Base-by-base conservation (phyloP, 2,113 vertebrate species). In the Vulpes ferrilata region DNA sequence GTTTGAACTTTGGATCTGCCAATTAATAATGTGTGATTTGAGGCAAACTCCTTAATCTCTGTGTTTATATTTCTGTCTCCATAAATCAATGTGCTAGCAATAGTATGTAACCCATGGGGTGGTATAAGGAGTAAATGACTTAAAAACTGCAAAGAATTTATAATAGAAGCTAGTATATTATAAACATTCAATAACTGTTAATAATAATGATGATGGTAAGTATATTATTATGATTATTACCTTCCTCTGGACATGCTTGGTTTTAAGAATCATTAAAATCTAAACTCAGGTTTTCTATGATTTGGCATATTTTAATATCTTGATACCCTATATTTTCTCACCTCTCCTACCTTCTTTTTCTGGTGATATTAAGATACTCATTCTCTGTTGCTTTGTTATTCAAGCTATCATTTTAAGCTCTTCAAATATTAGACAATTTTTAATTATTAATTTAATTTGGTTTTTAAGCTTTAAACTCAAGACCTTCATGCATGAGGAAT, bases 361-460 rank as follows among this genome's bases (percentile, higher is more conserved):
- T 64, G 69, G 19, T 69, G 67, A 43, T 57, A 43, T 2, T 59
- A 78, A 85, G 81, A 69, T 79, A 32, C 11, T 35, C 0, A 53
- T 11, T 80, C 1, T 69, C 11, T 73, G 51, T 74, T 60, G 43
- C 83, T 97, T 85, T 71, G 25, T 76, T 73, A 38, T n/a, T 16
- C 17, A 38, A 17, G 1, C 12, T 96, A 69, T n/a, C 2, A 74
- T 60, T 80, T 93, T 62, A 92, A 81, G 7, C 8, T 85, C 9
- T 71, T 38, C 16, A 88, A 96, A 69, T 87, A 60, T n/a, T 73
- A 67, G 4, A 76, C 4, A 30, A 12, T 87, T 65, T 81, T 80
- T 88, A 65, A 32, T 55, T 92, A 69, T n/a, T 85, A 8, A 67
- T 80, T 93, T 93, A 91, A 71, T 91, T 88, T 92, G 20, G 5